A percentile compares a stretch with the other conserved stretches of the same genome.
phyloP scores from a whole-genome alignment of 1,140 invertebrate species.

The Sitobion miscanthi region DNA sequence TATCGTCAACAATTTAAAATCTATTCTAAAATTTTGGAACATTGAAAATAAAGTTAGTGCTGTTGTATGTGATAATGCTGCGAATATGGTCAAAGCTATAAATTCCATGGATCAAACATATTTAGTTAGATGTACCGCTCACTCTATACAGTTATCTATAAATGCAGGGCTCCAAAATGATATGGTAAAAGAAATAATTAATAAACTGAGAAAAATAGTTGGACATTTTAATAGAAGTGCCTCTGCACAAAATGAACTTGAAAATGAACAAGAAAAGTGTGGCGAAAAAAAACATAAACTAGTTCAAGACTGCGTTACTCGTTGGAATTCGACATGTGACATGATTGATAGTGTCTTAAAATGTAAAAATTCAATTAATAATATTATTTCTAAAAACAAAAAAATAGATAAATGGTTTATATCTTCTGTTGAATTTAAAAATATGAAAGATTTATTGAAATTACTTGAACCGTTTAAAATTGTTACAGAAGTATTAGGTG shows the following conservation, averaged over 20 bases:
- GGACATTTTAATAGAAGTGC: not conserved
- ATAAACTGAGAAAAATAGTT: not conserved
- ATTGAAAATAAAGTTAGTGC: not conserved
- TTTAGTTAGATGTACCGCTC: constrained; percentile 52
- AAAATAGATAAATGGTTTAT: not conserved
- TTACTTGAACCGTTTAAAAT: not conserved
- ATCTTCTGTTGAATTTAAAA: constrained; percentile 12
- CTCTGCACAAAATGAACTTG: not conserved
- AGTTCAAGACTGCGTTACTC: not conserved
- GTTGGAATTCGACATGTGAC: not conserved
- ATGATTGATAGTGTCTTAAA: not conserved
- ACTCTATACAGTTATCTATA: constrained; percentile 47
- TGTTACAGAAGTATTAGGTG: not conserved
- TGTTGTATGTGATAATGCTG: constrained; percentile 54
- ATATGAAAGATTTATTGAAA: not conserved
- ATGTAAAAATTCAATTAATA: not conserved
- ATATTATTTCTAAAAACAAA: not conserved
- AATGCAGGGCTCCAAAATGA: constrained; percentile 32
- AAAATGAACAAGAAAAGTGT: not conserved
- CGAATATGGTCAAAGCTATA: constrained; percentile 58
- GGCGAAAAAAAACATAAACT: constrained; percentile 32
- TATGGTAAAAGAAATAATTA: not conserved
- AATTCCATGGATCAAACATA: not conserved
- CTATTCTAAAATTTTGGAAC: too few species aligned
- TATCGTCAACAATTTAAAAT: too few species aligned